Evolutionary conservation across 1,140 invertebrate genomes (phyloP), one percentile per base, ranked within the genome.

Genomic region (Goniozus legneri): DNA sequence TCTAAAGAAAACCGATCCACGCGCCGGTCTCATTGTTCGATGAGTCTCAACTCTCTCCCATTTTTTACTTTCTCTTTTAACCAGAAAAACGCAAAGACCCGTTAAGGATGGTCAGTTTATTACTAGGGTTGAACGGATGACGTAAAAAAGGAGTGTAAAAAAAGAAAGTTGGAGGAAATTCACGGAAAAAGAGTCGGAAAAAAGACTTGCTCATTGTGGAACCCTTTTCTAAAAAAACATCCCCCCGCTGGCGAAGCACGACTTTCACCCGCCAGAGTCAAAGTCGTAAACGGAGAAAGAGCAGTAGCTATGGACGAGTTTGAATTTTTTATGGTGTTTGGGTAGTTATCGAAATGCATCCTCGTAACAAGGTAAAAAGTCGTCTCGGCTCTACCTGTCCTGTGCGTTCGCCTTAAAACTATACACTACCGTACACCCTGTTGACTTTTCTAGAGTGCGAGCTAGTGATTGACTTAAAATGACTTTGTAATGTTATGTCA

Each of bases 241-340:
- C 34, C 19, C 22, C 18, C 16, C 8, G 16, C 39, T 36, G 22
- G 35, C 19, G 19, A 37, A 33, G 22, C 18, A 40, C 32, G 54
- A 72, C 73, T 76, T 73, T 75, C 69, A 64, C 67, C 39, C 38
- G 24, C 14, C 44, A 45, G 47, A 63, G 59, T 63, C 57, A 34
- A 46, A 57, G 62, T 55, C 62, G 45, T 70, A 72, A 70, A 67
- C 43, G 50, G 21, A 52, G 49, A 48, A 21, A 51, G 51, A 49
- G 20, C 50, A 49, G 15, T 7, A 33, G 34, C 34, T 31, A 34
- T 36, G 37, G 19, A 44, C 22, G 44, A 56, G 53, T 47, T 46
- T 52, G 36, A 52, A 58, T 67, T 74, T 69, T 73, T 74, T 74
- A 75, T 56, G 69, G 64, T 64, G 61, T 72, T 73, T 70, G 63